Percentiles rank a stretch among this genome's conserved stretches.
Conservation (phyloP, 2,113 vertebrate species). For the Tapirus terrestris region DNA sequence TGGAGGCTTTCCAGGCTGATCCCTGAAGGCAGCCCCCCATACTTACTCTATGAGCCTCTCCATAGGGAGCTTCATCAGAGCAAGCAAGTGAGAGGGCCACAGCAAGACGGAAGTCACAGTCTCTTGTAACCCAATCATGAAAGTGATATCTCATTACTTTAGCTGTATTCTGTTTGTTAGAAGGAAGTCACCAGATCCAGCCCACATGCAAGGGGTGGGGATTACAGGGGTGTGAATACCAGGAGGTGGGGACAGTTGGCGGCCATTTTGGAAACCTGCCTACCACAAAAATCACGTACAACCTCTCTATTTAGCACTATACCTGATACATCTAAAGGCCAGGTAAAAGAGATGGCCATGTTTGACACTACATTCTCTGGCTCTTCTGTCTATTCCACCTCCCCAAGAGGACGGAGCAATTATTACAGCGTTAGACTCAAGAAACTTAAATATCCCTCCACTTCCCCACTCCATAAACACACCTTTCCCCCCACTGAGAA, state of each 20-base stretch:
- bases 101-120: not conserved
- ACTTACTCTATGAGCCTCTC: not conserved
- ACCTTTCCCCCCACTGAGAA: not conserved
- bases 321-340: not conserved
- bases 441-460: not conserved
- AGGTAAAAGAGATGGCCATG: accelerated
- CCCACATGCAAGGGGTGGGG: not conserved
- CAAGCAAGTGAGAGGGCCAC: not conserved
- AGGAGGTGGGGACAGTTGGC: accelerated
- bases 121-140: not conserved
- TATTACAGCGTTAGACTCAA: not conserved
- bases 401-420: not conserved
- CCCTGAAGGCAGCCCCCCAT: not conserved
- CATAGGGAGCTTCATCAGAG: not conserved
- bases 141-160: not conserved
- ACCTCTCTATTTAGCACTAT: not conserved
- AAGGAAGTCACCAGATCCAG: not conserved
- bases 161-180: not conserved
- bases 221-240: too few species aligned
- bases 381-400: not conserved
- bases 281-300: accelerated
- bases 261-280: not conserved
- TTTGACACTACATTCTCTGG: not conserved
- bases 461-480: accelerated
- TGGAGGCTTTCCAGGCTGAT: not conserved